phyloP scores from a whole-genome alignment of 2,888 invertebrate genomes.

The Harpagoxenus sublaevis region DNA sequence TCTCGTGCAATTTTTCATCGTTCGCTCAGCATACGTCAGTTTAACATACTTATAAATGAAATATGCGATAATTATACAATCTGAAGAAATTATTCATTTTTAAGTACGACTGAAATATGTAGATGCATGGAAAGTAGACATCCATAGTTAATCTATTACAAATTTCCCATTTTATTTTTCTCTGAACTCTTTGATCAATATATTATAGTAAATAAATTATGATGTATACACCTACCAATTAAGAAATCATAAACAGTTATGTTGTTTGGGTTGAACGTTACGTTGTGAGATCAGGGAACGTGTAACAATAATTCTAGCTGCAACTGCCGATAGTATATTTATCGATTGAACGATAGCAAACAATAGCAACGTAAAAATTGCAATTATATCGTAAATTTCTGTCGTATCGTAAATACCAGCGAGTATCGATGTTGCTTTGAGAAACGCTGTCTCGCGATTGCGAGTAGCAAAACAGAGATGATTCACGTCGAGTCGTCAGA shows the following conservation, averaged over 20 bases:
- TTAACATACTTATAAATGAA: not conserved
- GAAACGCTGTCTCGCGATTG: not conserved
- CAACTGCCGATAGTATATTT: not conserved
- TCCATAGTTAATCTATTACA: not conserved
- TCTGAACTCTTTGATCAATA: not conserved
- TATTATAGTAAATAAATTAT: not conserved
- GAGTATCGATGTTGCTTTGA: conserved; percentile 6
- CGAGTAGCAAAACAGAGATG: conserved; percentile 5
- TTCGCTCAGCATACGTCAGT: not conserved
- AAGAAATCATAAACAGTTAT: not conserved
- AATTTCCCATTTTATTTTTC: not conserved
- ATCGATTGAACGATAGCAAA: not conserved
- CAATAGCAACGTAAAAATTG: not conserved
- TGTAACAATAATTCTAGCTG: not conserved
- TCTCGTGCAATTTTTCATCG: not conserved
- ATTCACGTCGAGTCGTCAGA: conserved; percentile 51
- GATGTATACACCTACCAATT: not conserved
- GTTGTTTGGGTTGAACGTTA: not conserved
- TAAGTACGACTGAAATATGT: not conserved
- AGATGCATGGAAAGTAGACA: not conserved
- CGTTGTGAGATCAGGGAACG: not conserved
- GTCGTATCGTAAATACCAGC: not conserved
- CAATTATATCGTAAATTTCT: not conserved
- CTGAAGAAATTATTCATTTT: not conserved
- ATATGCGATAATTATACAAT: not conserved